A percentile compares a stretch with the other conserved stretches of the same genome.
Conservation (phyloP, 2,888 invertebrate genomes). For the Dorcus hopei region DNA sequence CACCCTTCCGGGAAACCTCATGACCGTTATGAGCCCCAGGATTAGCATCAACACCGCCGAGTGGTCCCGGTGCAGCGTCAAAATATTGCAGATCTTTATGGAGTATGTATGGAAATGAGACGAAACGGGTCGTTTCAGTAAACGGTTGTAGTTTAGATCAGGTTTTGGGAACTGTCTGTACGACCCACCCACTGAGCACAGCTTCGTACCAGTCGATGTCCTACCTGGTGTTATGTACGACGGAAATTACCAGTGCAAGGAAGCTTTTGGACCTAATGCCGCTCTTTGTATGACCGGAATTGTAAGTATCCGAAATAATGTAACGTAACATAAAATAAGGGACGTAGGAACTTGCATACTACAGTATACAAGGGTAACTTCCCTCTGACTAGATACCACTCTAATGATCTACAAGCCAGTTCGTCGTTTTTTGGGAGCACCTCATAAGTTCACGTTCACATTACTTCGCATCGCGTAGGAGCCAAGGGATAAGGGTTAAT, state of each 20-base stretch:
- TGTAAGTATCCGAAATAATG: no score
- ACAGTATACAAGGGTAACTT: no score
- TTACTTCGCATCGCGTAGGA: no score
- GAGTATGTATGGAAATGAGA: constrained; percentile 47
- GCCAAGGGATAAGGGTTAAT: no score
- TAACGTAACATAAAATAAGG: no score
- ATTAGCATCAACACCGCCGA: constrained; percentile 42
- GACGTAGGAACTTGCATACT: no score
- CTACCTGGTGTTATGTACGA: constrained; percentile 56
- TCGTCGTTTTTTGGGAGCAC: not conserved
- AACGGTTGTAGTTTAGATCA: constrained; percentile 45
- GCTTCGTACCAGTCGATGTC: constrained; percentile 35
- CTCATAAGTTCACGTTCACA: no score
- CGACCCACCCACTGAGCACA: constrained; percentile 52
- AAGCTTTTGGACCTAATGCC: constrained; percentile 52
- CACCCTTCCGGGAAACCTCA: constrained; percentile 30
- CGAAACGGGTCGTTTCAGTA: constrained; percentile 26
- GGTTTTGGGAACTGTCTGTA: constrained; percentile 57
- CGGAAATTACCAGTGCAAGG: constrained; percentile 56
- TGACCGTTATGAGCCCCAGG: constrained; percentile 43
- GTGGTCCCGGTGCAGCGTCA: constrained; percentile 55
- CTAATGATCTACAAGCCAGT: no score
- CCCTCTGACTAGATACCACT: no score
- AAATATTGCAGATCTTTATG: constrained; percentile 52
- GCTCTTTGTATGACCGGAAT: constrained; percentile 45